phyloP scores from a whole-genome alignment of 2,888 invertebrate species.

The Synergus laeviventris region DNA sequence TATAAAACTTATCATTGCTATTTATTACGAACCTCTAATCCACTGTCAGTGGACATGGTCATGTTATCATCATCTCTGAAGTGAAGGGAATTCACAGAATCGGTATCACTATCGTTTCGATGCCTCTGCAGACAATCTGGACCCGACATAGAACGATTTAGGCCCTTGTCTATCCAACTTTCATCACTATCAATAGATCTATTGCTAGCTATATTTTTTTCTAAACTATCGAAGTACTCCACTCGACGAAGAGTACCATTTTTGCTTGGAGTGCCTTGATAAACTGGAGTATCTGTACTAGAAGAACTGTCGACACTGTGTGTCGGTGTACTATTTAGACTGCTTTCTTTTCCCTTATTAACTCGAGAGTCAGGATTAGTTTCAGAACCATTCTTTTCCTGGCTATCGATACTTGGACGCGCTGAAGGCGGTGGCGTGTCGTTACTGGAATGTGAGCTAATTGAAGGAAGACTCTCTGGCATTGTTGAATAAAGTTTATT shows the following conservation, averaged over 20 bases:
- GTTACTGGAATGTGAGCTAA: slow-evolving; percentile 75
- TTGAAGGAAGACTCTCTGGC: slow-evolving; percentile 81
- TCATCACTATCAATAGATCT: slow-evolving; percentile 76
- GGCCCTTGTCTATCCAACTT: slow-evolving; percentile 77
- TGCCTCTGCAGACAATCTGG: slow-evolving; percentile 79
- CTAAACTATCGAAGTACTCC: slow-evolving; percentile 74
- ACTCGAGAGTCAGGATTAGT: slow-evolving; percentile 59
- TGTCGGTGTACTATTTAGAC: slow-evolving; percentile 71
- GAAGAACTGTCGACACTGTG: slow-evolving; percentile 73
- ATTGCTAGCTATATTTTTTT: slow-evolving; percentile 70
- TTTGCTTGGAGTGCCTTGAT: slow-evolving; percentile 69
- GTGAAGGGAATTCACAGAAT: slow-evolving; percentile 72
- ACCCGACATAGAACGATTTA: slow-evolving; percentile 80
- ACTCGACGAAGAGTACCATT: slow-evolving; percentile 73
- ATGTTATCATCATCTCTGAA: slow-evolving; percentile 73
- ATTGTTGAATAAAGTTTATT: slow-evolving; percentile 85
- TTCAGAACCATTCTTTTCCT: slow-evolving; percentile 51
- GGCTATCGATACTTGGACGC: slow-evolving; percentile 63
- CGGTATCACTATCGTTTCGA: slow-evolving; percentile 74
- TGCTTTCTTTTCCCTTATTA: slow-evolving; percentile 63
- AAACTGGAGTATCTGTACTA: slow-evolving; percentile 72
- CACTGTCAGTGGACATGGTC: slow-evolving; percentile 74
- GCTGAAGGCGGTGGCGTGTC: slow-evolving; percentile 59
- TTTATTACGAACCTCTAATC: slow-evolving; percentile 66
- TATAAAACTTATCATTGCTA: neutral